Percentiles rank a stretch among this genome's conserved stretches.
Conservation (phyloP, 2,113 vertebrate genomes). For the Salminus brasiliensis region DNA sequence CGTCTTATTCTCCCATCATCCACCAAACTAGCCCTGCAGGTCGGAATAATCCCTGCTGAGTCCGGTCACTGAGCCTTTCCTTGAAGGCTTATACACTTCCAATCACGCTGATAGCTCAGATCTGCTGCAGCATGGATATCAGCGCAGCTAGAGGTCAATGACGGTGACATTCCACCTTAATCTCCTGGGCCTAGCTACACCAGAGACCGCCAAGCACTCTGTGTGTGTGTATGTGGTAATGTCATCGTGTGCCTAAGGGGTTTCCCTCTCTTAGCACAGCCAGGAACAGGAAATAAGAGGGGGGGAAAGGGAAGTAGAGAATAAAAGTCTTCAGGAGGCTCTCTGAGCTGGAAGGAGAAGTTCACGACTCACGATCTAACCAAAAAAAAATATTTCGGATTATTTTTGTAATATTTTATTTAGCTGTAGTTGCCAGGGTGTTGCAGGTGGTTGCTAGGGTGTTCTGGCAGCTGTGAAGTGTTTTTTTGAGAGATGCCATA, state of each 20-base stretch:
- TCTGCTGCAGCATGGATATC: conserved; percentile 22
- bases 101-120: conserved; percentile 30
- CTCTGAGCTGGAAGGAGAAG: not conserved
- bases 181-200: conserved; percentile 17
- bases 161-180: conserved; percentile 30
- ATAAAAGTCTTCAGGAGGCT: not conserved
- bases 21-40: not conserved
- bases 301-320: not conserved
- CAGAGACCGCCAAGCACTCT: not conserved
- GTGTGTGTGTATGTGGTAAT: not conserved
- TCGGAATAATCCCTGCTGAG: not conserved
- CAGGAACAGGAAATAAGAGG: not conserved
- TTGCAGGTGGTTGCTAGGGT: too few relatives aligned
- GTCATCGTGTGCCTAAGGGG: not conserved
- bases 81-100: conserved; percentile 30
- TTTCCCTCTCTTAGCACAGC: conserved; percentile 11
- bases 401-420: too few relatives aligned
- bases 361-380: not conserved
- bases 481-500: too few relatives aligned
- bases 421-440: too few relatives aligned
- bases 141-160: not conserved
- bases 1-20: not conserved
- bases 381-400: too few relatives aligned
- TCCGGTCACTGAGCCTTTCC: conserved; percentile 23
- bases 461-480: too few relatives aligned